These are phyloP conservation scores for Tridacna gigas DNA, from an alignment of 2,888 invertebrate genomes.

Conservation along the genomic window DNA sequence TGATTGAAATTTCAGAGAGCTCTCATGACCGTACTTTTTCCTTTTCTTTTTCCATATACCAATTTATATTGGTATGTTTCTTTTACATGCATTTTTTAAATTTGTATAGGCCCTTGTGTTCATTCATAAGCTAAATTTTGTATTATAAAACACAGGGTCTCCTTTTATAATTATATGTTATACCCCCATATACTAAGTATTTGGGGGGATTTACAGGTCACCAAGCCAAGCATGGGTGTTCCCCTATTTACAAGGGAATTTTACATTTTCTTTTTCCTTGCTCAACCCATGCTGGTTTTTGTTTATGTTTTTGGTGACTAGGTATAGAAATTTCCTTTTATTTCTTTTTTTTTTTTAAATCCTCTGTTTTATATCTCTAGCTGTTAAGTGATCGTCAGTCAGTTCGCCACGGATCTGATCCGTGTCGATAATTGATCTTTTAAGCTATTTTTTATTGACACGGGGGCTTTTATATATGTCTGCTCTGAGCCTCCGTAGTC, in stretches of 20 bases:
- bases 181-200: neutral
- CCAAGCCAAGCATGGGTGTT: neutral
- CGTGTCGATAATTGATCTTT: constrained; percentile 1
- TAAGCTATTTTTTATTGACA: neutral
- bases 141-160: neutral
- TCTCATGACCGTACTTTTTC: too few species aligned
- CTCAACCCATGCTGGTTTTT: neutral
- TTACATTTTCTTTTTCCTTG: neutral
- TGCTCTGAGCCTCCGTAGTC: neutral
- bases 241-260: neutral
- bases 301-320: too few species aligned
- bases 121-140: neutral
- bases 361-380: neutral
- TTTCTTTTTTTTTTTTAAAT: neutral
- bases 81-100: too few species aligned
- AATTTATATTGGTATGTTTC: too few species aligned
- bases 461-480: neutral
- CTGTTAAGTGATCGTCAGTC: neutral
- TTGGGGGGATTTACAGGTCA: neutral
- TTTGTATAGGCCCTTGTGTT: too few species aligned
- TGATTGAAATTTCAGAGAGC: too few species aligned
- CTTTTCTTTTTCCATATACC: too few species aligned
- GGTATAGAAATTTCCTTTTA: neutral
- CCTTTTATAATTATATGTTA: neutral
- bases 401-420: neutral